Conservation (phyloP, 2,113 vertebrate species). For the Bubo scandiacus region DNA sequence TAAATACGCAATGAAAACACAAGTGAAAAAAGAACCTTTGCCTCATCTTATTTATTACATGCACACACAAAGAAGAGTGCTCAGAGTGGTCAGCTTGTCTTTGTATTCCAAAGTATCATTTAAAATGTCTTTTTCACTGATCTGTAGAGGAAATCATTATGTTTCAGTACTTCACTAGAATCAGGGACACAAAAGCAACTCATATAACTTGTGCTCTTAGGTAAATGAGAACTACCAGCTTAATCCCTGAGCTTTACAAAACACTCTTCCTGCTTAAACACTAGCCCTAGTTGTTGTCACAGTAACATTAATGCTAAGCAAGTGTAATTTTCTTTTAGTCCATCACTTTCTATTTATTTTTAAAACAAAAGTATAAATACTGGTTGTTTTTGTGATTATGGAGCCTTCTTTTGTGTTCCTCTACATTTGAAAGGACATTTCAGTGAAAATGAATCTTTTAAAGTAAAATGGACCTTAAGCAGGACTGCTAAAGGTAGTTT, state of each 20-base stretch:
- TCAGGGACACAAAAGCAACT: not conserved
- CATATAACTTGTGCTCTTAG: not conserved
- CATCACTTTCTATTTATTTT: not conserved
- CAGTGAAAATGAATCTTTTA: not conserved
- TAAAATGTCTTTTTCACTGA: not conserved
- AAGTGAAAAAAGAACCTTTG: not conserved
- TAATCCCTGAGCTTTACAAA: not conserved
- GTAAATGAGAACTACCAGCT: not conserved
- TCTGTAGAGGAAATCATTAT: not conserved
- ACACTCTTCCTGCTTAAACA: not conserved
- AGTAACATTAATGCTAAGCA: not conserved
- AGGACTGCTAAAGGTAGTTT: not conserved
- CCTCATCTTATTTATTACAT: not conserved
- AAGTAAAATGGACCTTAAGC: not conserved
- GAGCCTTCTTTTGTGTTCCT: not conserved
- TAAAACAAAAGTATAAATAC: not conserved
- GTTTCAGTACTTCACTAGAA: not conserved
- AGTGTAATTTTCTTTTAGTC: not conserved
- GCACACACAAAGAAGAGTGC: not conserved
- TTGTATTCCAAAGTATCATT: not conserved
- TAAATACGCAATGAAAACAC: not conserved
- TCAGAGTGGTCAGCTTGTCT: not conserved
- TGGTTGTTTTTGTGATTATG: not conserved
- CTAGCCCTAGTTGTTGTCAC: not conserved
- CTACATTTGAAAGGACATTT: not conserved